Percentiles rank a stretch among this genome's conserved stretches.
These are phyloP conservation scores for Galago senegalensis DNA, from an alignment of 2,797 vertebrate genomes.

Conservation along the genomic window DNA sequence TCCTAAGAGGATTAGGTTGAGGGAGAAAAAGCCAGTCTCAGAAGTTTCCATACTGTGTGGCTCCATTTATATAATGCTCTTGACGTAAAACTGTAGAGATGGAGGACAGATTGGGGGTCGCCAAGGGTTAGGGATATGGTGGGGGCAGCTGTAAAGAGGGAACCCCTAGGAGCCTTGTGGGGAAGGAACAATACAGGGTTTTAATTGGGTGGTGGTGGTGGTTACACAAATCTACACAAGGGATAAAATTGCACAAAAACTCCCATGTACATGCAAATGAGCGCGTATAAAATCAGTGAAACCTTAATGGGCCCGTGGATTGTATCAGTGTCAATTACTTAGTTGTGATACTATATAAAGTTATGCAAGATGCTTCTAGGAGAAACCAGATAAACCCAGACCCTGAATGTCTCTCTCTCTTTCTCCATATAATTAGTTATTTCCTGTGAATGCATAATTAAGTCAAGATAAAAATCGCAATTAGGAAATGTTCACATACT, in stretches of 20 bases:
- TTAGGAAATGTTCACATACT: background rate
- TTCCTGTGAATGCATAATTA: background rate
- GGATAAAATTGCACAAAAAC: background rate
- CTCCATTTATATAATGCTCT: background rate
- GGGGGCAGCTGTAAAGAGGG: background rate
- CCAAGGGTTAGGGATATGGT: background rate
- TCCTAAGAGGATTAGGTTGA: background rate
- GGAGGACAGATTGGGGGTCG: background rate
- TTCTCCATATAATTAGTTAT: background rate
- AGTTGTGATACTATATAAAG: background rate
- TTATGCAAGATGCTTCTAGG: background rate
- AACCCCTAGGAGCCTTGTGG: background rate
- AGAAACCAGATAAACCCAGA: background rate
- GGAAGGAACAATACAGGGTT: background rate
- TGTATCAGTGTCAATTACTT: background rate
- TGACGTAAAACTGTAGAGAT: background rate
- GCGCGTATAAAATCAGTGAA: background rate
- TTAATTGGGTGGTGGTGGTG: background rate
- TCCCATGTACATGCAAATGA: background rate
- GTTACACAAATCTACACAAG: background rate
- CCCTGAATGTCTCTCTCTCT: background rate
- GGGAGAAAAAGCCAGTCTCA: background rate
- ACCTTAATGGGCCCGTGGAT: background rate
- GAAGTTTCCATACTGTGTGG: background rate
- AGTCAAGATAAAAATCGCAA: background rate